These are phyloP conservation scores for Cerceris ruficornis DNA, from an alignment of 2,888 invertebrate species.

Conservation along the genomic window DNA sequence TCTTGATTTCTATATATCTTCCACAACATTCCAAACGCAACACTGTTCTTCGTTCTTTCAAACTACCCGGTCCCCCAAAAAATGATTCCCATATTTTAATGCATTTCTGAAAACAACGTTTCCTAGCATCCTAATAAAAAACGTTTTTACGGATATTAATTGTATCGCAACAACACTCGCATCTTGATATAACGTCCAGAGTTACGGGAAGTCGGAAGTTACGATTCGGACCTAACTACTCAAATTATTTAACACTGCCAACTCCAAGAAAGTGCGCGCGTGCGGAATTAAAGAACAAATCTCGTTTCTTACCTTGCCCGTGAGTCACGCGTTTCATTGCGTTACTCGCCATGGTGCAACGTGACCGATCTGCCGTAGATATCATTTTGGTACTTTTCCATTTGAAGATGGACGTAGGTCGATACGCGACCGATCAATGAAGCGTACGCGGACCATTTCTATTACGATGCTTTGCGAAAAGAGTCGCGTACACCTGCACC, in stretches of 20 bases:
- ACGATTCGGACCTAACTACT: background rate
- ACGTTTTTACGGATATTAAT: background rate
- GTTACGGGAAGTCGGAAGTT: background rate
- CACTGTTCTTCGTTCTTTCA: too few species aligned
- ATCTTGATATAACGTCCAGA: background rate
- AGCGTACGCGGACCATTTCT: slow-evolving; percentile 14
- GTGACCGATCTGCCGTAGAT: slow-evolving; percentile 33
- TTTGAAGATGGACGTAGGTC: slow-evolving; percentile 16
- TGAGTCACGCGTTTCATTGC: slow-evolving; percentile 21
- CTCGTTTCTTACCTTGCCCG: slow-evolving; percentile 26
- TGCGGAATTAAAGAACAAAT: slow-evolving; percentile 2
- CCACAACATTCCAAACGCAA: too few species aligned
- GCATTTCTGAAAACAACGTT: too few species aligned
- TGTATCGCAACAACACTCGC: background rate
- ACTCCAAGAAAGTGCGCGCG: background rate
- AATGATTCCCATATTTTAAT: too few species aligned
- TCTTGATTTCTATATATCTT: too few species aligned
- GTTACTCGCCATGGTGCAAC: slow-evolving; percentile 12
- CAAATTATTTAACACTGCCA: background rate
- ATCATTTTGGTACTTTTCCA: slow-evolving; percentile 27
- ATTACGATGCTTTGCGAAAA: slow-evolving; percentile 21
- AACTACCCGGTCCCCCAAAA: too few species aligned
- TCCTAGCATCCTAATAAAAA: too few species aligned
- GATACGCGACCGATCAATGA: slow-evolving; percentile 23
- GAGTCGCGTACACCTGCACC: slow-evolving; percentile 8